A percentile compares a stretch with the other conserved stretches of the same genome.
These are phyloP conservation scores for Mesaphorura yosii DNA, from an alignment of 1,140 invertebrate species.

Conservation along the genomic window DNA sequence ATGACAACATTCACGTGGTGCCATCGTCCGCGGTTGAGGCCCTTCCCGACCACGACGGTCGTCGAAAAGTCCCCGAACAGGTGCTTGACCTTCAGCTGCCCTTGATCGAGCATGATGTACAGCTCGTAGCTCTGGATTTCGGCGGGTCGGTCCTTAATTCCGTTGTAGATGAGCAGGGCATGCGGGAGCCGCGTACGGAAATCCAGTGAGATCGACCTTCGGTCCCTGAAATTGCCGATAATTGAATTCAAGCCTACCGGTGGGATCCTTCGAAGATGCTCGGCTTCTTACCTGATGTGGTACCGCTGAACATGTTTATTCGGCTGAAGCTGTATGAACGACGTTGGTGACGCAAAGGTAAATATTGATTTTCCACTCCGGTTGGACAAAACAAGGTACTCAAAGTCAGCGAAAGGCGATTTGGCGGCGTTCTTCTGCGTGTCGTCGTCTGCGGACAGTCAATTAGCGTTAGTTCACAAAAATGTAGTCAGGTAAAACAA, in stretches of 20 bases:
- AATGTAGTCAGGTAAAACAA: no score
- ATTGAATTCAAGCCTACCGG: not conserved
- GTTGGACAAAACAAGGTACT: slow-evolving; percentile 12
- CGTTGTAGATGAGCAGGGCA: slow-evolving; percentile 74
- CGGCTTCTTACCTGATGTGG: slow-evolving; percentile 53
- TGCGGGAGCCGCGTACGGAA: slow-evolving; percentile 74
- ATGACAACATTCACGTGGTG: slow-evolving; percentile 72
- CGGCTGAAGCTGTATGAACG: slow-evolving; percentile 73
- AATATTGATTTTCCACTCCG: slow-evolving; percentile 41
- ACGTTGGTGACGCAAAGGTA: slow-evolving; percentile 75
- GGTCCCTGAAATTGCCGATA: slow-evolving; percentile 47
- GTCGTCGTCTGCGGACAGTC: no score
- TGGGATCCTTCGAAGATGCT: not conserved
- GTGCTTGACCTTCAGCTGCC: slow-evolving; percentile 77
- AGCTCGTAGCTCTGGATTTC: slow-evolving; percentile 66
- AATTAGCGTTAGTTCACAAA: no score
- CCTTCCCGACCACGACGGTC: slow-evolving; percentile 71
- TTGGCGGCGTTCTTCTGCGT: no score
- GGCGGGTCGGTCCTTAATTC: slow-evolving; percentile 65
- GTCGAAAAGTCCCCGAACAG: slow-evolving; percentile 74
- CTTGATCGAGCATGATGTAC: slow-evolving; percentile 79
- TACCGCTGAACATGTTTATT: slow-evolving; percentile 72
- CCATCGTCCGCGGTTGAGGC: slow-evolving; percentile 77
- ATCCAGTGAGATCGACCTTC: slow-evolving; percentile 73
- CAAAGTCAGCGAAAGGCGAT: slow-evolving; percentile 7